These are phyloP conservation scores for Protophormia terraenovae DNA, from an alignment of 2,888 invertebrate species.

Conservation along the genomic window DNA sequence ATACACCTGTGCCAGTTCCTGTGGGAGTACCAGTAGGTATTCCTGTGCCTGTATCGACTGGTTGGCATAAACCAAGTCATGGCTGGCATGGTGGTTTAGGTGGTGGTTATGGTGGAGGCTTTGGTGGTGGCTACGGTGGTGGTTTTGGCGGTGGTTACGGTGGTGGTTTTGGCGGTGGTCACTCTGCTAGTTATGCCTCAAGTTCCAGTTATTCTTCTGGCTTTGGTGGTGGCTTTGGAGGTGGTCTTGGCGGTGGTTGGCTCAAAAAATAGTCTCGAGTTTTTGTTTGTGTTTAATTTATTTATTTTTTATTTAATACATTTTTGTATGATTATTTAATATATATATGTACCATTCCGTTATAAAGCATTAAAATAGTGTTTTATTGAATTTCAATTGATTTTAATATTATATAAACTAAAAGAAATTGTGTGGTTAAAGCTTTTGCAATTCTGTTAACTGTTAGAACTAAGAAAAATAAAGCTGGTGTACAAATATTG, in stretches of 20 bases:
- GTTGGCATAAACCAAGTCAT: constrained; percentile 56
- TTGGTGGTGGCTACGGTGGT: constrained; percentile 57
- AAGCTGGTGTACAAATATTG: too few species aligned
- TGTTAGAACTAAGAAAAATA: too few species aligned
- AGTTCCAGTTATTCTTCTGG: constrained; percentile 23
- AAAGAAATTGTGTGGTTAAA: too few species aligned
- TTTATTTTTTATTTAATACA: too few species aligned
- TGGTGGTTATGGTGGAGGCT: constrained; percentile 61
- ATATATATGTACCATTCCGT: not conserved
- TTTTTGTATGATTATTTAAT: not conserved
- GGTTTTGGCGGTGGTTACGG: constrained; percentile 11
- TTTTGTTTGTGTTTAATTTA: not conserved
- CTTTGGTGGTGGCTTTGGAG: constrained; percentile 18
- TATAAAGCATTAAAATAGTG: not conserved
- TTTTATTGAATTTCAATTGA: too few species aligned
- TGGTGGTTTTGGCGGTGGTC: not conserved
- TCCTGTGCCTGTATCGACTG: constrained; percentile 47
- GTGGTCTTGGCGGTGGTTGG: constrained; percentile 13
- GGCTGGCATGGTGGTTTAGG: constrained; percentile 55
- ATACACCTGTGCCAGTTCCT: constrained; percentile 3
- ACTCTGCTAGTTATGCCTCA: not conserved
- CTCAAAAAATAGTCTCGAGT: constrained; percentile 26
- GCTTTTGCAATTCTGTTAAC: too few species aligned
- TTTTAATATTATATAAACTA: too few species aligned
- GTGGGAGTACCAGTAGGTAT: constrained; percentile 43